Percentiles rank a stretch among this genome's conserved stretches.
Evolutionary conservation across 2,888 invertebrate species (phyloP).

Genomic region (Lomographa bimaculata): DNA sequence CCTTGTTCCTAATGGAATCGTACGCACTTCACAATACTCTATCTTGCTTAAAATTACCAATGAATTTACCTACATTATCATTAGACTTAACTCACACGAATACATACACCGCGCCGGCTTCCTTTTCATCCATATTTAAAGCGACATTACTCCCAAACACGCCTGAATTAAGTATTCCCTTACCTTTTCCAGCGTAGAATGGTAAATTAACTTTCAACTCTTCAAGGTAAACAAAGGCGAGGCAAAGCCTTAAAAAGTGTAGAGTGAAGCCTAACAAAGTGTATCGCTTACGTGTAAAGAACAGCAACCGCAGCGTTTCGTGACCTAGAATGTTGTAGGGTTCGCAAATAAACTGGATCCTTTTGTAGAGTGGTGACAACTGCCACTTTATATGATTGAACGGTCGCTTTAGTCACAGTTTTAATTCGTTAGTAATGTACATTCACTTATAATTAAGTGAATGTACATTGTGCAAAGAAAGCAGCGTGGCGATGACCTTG

Average conservation of each 20-base stretch:
- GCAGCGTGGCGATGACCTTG: no score
- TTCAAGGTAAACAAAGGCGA: constrained; percentile 27
- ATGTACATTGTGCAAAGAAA: no score
- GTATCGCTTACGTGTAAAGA: constrained; percentile 35
- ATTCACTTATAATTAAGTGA: no score
- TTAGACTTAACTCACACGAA: constrained; percentile 1
- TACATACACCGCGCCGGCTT: constrained; percentile 7
- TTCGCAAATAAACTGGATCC: constrained; percentile 4
- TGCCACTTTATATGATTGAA: no score
- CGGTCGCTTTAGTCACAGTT: no score
- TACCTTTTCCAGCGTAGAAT: constrained; percentile 12
- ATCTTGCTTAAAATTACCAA: no score
- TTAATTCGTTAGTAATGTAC: no score
- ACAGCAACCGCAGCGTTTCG: constrained; percentile 22
- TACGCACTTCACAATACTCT: no score
- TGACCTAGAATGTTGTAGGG: constrained; percentile 32
- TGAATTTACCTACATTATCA: no score
- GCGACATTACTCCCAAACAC: constrained; percentile 6
- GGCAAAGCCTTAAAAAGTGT: constrained; percentile 31
- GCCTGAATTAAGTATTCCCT: constrained; percentile 12
- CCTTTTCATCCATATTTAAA: constrained; percentile 9
- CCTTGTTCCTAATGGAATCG: no score
- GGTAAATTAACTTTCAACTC: constrained; percentile 17
- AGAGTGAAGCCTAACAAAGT: constrained; percentile 38
- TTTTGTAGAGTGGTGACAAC: no score